phyloP scores from a whole-genome alignment of 2,113 vertebrate genomes.

The Zosterops lateralis region DNA sequence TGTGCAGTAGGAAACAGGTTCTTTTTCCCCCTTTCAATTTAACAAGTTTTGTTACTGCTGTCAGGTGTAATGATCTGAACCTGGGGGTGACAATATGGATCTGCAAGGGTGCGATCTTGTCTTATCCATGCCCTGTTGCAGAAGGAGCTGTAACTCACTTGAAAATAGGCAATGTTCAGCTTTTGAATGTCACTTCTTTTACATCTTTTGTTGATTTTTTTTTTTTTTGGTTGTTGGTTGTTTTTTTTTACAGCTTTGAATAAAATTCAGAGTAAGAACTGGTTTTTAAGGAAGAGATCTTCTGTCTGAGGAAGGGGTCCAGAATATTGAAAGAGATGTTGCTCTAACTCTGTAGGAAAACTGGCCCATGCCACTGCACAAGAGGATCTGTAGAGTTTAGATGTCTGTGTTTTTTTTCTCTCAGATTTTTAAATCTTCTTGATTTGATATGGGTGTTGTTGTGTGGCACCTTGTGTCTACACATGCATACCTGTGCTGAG shows the following conservation, averaged over 20 bases:
- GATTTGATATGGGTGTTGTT: not conserved
- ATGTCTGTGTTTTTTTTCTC: not conserved
- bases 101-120: not conserved
- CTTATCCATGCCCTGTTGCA: not conserved
- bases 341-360: not conserved
- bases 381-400: not conserved
- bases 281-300: not conserved
- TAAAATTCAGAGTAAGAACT: not conserved
- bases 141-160: not conserved
- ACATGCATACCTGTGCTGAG: rapidly evolving
- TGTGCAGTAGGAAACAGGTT: not conserved
- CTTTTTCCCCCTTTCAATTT: not conserved
- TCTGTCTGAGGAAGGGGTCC: not conserved
- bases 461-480: not conserved
- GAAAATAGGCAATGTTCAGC: not conserved
- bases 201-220: not conserved
- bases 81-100: not conserved
- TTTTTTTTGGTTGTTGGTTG: not conserved
- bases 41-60: not conserved
- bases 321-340: not conserved
- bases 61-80: not conserved
- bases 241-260: not conserved
- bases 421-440: not conserved
- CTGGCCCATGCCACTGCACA: not conserved
- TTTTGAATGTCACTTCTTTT: not conserved